phyloP scores from a whole-genome alignment of 1,140 invertebrate species.

The Bombus terrestris region DNA sequence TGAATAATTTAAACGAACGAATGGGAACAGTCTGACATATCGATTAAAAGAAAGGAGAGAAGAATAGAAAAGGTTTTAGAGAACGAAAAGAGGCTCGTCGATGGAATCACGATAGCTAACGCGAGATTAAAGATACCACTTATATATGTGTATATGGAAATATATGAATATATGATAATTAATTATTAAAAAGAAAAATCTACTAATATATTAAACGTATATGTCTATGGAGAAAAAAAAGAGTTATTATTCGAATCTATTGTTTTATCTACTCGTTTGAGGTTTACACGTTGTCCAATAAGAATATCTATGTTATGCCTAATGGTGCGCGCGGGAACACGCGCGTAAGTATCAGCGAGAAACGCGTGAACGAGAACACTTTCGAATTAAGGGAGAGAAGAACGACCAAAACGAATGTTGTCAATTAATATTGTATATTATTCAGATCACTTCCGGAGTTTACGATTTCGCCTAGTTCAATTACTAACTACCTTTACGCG shows the following conservation, averaged over 20 bases:
- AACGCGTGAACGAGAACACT: not conserved
- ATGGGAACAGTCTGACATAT: constrained; percentile 47
- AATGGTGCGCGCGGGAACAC: not conserved
- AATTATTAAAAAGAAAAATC: constrained; percentile 3
- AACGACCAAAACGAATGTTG: constrained; percentile 77
- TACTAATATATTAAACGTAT: constrained; percentile 18
- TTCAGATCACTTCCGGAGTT: constrained; percentile 20
- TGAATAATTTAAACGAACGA: constrained; percentile 14
- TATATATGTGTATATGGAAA: constrained; percentile 37
- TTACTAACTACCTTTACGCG: constrained; percentile 62
- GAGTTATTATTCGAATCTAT: constrained; percentile 26
- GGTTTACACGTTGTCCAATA: constrained; percentile 20
- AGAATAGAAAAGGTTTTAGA: not conserved
- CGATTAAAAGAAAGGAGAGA: not conserved
- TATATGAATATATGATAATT: constrained; percentile 29
- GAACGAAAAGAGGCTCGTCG: not conserved
- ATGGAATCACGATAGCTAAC: not conserved
- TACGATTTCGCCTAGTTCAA: constrained; percentile 64
- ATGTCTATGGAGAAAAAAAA: not conserved
- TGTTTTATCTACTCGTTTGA: constrained; percentile 37
- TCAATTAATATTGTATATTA: constrained; percentile 75
- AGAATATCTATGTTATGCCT: not conserved
- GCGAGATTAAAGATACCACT: constrained; percentile 33
- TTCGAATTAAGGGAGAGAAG: not conserved
- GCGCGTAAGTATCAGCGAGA: not conserved